Percentiles rank a stretch among this genome's conserved stretches.
Conservation (phyloP, 2,888 invertebrate species). For the Cordylochernes scorpioides region DNA sequence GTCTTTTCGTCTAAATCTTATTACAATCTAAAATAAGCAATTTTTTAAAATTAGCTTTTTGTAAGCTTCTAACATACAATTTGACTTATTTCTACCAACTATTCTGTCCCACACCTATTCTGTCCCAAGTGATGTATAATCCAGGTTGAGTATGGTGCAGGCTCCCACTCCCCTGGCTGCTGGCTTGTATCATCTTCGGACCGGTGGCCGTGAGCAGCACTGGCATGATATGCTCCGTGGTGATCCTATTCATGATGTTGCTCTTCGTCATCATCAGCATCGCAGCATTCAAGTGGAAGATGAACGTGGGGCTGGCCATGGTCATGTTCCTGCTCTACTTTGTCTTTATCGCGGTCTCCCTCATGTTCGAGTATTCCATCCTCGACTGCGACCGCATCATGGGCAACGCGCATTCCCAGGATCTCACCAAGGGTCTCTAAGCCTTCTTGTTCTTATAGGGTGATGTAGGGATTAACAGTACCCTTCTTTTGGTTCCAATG, state of each 20-base stretch:
- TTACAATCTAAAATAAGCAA: too few species aligned
- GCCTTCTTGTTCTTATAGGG: too few species aligned
- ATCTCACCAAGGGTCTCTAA: too few species aligned
- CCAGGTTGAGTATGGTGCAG: conserved; percentile 23
- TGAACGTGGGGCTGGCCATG: conserved; percentile 81
- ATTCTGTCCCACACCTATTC: too few species aligned
- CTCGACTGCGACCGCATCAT: conserved; percentile 11
- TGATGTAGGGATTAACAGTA: too few species aligned
- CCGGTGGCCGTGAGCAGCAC: conserved; percentile 72
- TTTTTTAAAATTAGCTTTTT: too few species aligned
- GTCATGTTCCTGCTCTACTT: conserved; percentile 90
- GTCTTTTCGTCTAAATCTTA: too few species aligned
- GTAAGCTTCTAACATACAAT: too few species aligned
- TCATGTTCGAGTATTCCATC: conserved; percentile 66
- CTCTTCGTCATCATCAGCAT: conserved; percentile 79
- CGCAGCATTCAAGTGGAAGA: conserved; percentile 85
- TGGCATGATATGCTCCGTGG: conserved; percentile 92
- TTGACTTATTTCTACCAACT: too few species aligned
- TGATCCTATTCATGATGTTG: conserved; percentile 84
- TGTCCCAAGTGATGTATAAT: too few species aligned
- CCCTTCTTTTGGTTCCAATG: too few species aligned
- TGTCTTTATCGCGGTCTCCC: conserved; percentile 75
- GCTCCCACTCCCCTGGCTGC: conserved; percentile 86
- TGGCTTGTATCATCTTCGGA: conserved; percentile 35
- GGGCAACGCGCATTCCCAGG: too few species aligned